phyloP scores from a whole-genome alignment of 2,797 vertebrate genomes.

The Austrolebias charrua region DNA sequence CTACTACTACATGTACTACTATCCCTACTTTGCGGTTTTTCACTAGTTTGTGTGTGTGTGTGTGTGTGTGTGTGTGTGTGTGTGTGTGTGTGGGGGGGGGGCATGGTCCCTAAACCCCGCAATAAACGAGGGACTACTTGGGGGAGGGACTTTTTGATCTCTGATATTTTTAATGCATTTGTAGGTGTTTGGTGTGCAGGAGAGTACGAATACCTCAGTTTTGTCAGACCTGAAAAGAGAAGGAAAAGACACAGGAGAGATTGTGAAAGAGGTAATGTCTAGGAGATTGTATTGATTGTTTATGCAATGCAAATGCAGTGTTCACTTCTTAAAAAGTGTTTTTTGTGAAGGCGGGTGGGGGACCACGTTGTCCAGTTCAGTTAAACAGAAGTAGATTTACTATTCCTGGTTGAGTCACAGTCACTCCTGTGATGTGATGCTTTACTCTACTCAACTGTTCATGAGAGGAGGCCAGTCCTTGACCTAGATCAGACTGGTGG shows the following conservation, averaged over 20 bases:
- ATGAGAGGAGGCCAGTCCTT: conserved; percentile 58
- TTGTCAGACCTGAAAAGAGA: conserved; percentile 81
- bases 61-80: no score
- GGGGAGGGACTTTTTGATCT: conserved; percentile 8
- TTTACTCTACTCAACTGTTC: conserved; percentile 40
- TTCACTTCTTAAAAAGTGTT: not conserved
- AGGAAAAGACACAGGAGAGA: conserved; percentile 76
- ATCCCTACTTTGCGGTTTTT: no score
- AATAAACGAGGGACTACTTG: no score
- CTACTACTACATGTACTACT: no score
- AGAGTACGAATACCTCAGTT: conserved; percentile 82
- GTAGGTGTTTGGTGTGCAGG: conserved; percentile 95
- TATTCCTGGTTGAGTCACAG: conserved; percentile 29
- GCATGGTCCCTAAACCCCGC: no score
- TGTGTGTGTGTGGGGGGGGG: no score
- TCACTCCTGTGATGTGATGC: conserved; percentile 44
- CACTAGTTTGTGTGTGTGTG: no score
- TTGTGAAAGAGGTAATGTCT: conserved; percentile 67
- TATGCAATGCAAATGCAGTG: not conserved
- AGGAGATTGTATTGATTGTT: not conserved
- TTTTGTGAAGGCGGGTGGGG: no score
- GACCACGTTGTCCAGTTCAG: not conserved
- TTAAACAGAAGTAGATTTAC: not conserved
- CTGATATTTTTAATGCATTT: conserved; percentile 33
- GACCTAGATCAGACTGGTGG: conserved; percentile 74